A percentile compares a stretch with the other conserved stretches of the same genome.
Conservation (phyloP, 2,797 vertebrate species). For the Onychomys leucogaster region DNA sequence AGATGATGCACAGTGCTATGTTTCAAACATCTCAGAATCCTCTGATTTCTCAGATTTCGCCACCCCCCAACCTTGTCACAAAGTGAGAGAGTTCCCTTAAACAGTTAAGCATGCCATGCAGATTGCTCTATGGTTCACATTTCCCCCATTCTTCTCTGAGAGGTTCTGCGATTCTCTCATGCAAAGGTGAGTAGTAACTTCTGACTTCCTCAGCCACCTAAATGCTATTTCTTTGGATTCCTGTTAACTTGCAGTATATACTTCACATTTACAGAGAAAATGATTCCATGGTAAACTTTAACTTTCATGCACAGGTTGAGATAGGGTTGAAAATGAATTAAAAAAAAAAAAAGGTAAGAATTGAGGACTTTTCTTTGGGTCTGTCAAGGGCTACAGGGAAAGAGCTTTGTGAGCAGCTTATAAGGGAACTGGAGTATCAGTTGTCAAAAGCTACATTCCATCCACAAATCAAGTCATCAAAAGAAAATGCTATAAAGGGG, state of each 20-base stretch:
- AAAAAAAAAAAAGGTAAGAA: background rate
- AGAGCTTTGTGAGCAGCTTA: background rate
- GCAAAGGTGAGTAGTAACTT: background rate
- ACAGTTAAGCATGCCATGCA: background rate
- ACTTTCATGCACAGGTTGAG: background rate
- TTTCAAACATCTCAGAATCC: slow-evolving; percentile 6
- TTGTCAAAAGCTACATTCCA: background rate
- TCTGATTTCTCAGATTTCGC: slow-evolving; percentile 6
- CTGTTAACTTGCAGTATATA: background rate
- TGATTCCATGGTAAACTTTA: slow-evolving; percentile 7
- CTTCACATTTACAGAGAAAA: slow-evolving; percentile 37
- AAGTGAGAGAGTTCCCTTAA: background rate
- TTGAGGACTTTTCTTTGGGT: background rate
- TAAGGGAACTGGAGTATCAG: background rate
- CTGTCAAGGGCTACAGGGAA: slow-evolving; percentile 2
- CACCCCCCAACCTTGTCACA: background rate
- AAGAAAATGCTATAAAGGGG: background rate
- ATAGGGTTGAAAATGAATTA: background rate
- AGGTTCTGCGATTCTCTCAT: background rate
- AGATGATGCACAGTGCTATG: background rate
- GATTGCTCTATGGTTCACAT: background rate
- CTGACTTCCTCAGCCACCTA: slow-evolving; percentile 19
- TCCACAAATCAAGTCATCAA: slow-evolving; percentile 30
- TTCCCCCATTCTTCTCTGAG: slow-evolving; percentile 9
- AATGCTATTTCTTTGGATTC: slow-evolving; percentile 15